Conservation (phyloP, 2,113 vertebrate species). For the Tetrao urogallus region DNA sequence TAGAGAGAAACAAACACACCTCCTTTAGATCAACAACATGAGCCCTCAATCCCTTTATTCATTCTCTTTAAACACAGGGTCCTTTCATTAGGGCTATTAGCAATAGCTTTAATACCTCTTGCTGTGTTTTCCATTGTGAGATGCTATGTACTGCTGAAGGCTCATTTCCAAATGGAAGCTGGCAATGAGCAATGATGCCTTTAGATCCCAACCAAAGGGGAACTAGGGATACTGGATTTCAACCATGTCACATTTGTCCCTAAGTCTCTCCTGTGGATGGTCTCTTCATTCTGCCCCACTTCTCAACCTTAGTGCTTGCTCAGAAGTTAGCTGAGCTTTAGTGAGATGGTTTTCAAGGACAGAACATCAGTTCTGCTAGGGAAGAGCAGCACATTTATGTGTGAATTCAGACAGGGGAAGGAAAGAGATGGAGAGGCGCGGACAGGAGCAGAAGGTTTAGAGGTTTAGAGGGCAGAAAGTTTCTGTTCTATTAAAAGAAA, state of each 20-base stretch:
- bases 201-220: background rate
- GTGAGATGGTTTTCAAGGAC: accelerated
- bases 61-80: background rate
- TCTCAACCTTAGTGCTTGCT: background rate
- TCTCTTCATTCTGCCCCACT: background rate
- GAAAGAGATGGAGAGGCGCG: background rate
- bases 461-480: background rate
- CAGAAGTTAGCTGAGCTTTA: background rate
- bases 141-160: background rate
- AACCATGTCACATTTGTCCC: accelerated
- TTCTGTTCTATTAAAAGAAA: background rate
- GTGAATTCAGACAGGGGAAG: background rate
- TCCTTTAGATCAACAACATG: background rate
- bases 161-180: background rate
- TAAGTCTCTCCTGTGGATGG: background rate
- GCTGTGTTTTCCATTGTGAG: background rate
- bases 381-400: background rate
- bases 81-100: background rate
- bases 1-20: background rate
- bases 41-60: background rate
- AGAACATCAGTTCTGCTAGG: background rate
- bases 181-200: background rate
- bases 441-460: background rate
- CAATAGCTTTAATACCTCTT: background rate
- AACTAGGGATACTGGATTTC: background rate